These are phyloP conservation scores for Netelia fuscicornis DNA, from an alignment of 2,888 invertebrate species.

Conservation along the genomic window DNA sequence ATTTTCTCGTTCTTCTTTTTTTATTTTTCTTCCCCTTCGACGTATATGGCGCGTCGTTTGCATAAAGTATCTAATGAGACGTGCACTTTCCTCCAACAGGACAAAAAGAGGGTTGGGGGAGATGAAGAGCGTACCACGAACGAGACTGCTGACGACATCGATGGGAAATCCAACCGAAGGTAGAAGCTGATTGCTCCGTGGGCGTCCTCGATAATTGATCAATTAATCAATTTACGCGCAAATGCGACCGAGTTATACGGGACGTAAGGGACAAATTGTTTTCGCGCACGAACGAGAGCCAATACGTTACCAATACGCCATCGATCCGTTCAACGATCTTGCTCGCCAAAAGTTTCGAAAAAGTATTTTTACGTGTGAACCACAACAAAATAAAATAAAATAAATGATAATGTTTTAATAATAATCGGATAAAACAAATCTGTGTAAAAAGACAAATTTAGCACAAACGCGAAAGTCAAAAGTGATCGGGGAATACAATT, in stretches of 20 bases:
- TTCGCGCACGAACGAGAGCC: neutral
- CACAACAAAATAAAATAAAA: neutral
- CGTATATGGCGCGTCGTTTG: slow-evolving; percentile 7
- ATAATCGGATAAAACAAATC: neutral
- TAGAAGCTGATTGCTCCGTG: slow-evolving; percentile 33
- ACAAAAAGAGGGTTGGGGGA: neutral
- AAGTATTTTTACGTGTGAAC: neutral
- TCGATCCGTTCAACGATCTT: slow-evolving; percentile 9
- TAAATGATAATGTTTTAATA: neutral
- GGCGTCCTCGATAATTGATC: slow-evolving; percentile 39
- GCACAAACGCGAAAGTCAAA: too few species aligned
- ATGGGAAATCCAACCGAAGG: slow-evolving; percentile 40
- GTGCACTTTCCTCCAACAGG: slow-evolving; percentile 17
- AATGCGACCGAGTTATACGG: neutral
- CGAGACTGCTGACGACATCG: slow-evolving; percentile 23
- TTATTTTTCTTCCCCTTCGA: slow-evolving; percentile 20
- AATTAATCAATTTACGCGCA: slow-evolving; percentile 17
- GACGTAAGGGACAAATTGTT: slow-evolving; percentile 15
- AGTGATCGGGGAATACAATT: too few species aligned
- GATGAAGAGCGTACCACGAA: slow-evolving; percentile 26
- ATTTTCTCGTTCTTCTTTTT: slow-evolving; percentile 15
- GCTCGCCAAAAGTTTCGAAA: neutral
- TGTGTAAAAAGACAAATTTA: too few species aligned
- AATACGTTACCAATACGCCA: slow-evolving; percentile 6
- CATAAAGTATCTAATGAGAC: slow-evolving; percentile 2